A percentile compares a stretch with the other conserved stretches of the same genome.
phyloP scores from a whole-genome alignment of 2,888 invertebrate species.

The Panorpa germanica region DNA sequence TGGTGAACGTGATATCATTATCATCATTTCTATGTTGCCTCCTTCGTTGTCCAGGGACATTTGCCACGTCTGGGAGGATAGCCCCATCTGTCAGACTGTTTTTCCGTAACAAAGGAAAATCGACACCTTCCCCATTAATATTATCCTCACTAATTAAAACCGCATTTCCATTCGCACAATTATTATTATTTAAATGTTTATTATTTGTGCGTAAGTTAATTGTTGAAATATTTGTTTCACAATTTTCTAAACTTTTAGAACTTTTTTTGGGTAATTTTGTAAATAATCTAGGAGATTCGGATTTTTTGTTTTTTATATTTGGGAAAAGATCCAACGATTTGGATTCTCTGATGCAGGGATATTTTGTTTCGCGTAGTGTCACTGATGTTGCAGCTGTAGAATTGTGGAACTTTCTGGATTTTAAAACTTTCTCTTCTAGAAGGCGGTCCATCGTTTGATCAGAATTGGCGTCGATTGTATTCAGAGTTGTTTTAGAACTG shows the following conservation, averaged over 20 bases:
- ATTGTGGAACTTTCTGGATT: conserved; percentile 16
- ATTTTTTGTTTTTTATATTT: too few species aligned
- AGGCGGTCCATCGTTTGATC: conserved; percentile 12
- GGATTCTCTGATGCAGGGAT: conserved; percentile 31
- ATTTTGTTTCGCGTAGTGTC: conserved; percentile 13
- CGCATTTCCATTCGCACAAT: conserved; percentile 6
- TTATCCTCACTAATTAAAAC: conserved; percentile 4
- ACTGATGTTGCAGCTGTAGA: conserved; percentile 16
- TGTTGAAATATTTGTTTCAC: too few species aligned
- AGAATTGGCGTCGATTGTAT: conserved; percentile 5
- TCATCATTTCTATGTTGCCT: conserved; percentile 19
- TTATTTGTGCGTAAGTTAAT: too few species aligned
- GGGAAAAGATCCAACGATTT: conserved; percentile 47
- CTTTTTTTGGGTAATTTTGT: too few species aligned
- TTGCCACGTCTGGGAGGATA: conserved; percentile 24
- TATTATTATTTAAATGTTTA: too few species aligned
- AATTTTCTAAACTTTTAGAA: too few species aligned
- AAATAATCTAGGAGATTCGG: too few species aligned
- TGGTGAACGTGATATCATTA: conserved; percentile 28
- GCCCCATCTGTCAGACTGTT: conserved; percentile 24
- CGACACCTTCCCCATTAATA: conserved; percentile 21
- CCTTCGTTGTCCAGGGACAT: too few species aligned
- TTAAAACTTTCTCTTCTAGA: conserved; percentile 22
- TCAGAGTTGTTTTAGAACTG: conserved; percentile 24
- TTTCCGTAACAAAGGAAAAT: conserved; percentile 29